Evolutionary conservation across 2,797 vertebrate species (phyloP).

Genomic region (Bradypodion ventrale): DNA sequence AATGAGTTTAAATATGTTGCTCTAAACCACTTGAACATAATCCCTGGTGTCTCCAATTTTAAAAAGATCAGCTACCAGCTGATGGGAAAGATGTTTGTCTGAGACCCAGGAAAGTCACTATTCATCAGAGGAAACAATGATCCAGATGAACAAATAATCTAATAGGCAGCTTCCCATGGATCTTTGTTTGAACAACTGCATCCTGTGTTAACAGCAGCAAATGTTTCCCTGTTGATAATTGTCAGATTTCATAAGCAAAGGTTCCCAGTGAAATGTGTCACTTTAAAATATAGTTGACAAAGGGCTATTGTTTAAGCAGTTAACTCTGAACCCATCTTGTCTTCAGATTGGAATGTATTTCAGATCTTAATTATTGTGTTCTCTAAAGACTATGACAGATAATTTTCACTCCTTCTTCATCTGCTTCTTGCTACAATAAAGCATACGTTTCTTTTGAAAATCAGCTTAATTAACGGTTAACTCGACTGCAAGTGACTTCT

Average conservation of each 20-base stretch:
- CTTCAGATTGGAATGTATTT: constrained; percentile 65
- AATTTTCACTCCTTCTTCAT: constrained; percentile 52
- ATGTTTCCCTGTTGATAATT: constrained; percentile 39
- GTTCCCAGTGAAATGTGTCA: constrained; percentile 36
- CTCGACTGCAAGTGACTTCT: constrained; percentile 65
- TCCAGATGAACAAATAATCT: not conserved
- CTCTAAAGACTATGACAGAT: constrained; percentile 71
- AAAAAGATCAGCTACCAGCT: not conserved
- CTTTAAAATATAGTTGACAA: constrained; percentile 58
- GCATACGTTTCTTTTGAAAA: constrained; percentile 59
- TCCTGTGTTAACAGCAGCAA: constrained; percentile 21
- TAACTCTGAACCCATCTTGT: constrained; percentile 68
- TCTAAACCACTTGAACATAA: not conserved
- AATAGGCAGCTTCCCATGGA: not conserved
- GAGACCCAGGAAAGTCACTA: not conserved
- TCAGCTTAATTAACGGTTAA: constrained; percentile 73
- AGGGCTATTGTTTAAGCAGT: constrained; percentile 65
- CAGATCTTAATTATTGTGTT: constrained; percentile 75
- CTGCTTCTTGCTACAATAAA: constrained; percentile 68
- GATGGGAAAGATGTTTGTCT: not conserved
- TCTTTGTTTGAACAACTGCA: not conserved
- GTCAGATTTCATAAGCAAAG: constrained; percentile 56
- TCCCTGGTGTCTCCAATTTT: not conserved
- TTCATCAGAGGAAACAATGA: not conserved
- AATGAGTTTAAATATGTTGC: not conserved